These are phyloP conservation scores for Electrophaes corylata DNA, from an alignment of 2,888 invertebrate genomes.

Conservation along the genomic window DNA sequence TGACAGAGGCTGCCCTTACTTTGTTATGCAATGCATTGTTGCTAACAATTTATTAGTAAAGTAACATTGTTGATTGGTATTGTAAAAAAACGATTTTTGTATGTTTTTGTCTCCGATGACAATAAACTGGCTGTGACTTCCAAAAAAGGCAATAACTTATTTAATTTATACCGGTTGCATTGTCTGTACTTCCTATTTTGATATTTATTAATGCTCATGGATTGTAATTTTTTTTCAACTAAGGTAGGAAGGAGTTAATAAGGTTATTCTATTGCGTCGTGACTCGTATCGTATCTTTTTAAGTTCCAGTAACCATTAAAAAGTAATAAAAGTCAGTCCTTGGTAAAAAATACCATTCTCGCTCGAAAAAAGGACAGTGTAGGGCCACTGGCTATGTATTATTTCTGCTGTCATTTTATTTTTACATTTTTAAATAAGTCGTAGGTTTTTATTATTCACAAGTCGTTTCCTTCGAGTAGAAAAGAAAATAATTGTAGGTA, in stretches of 20 bases:
- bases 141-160: not conserved
- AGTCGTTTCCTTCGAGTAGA: slow-evolving; percentile 67
- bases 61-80: not conserved
- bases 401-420: slow-evolving; percentile 40
- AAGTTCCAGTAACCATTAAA: slow-evolving; percentile 20
- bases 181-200: too few species aligned
- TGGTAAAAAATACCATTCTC: slow-evolving; percentile 28
- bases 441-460: slow-evolving; percentile 72
- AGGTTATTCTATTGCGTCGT: not conserved
- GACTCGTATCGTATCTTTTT: slow-evolving; percentile 8
- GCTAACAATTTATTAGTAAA: slow-evolving; percentile 1
- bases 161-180: not conserved
- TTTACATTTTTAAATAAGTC: slow-evolving; percentile 50
- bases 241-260: not conserved
- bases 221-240: too few species aligned
- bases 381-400: slow-evolving; percentile 24
- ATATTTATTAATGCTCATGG: too few species aligned
- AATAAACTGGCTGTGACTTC: not conserved
- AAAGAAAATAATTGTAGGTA: slow-evolving; percentile 73
- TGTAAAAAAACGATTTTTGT: not conserved
- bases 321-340: slow-evolving; percentile 27
- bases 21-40: slow-evolving; percentile 27
- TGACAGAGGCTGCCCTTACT: slow-evolving; percentile 32
- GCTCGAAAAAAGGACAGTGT: slow-evolving; percentile 29
- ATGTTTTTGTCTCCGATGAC: not conserved